phyloP scores from a whole-genome alignment of 2,797 vertebrate genomes.

The Aldrovandia affinis region DNA sequence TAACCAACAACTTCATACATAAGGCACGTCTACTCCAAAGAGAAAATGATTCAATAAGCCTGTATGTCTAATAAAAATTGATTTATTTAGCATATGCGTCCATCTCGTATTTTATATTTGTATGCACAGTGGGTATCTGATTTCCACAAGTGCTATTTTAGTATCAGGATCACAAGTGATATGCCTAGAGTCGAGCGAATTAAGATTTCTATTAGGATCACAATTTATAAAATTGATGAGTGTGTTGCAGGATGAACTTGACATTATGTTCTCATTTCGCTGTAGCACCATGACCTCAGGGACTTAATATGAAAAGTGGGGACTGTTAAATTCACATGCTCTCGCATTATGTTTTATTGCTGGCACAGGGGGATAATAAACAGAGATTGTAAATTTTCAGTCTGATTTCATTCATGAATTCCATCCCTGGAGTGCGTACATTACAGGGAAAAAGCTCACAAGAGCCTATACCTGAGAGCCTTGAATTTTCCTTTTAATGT shows the following conservation, averaged over 20 bases:
- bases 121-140: constrained; percentile 9
- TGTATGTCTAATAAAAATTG: constrained; percentile 19
- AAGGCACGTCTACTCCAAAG: not conserved
- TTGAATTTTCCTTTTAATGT: not conserved
- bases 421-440: not conserved
- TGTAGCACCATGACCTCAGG: constrained; percentile 29
- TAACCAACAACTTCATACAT: no score
- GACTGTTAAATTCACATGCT: constrained; percentile 26
- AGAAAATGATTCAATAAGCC: not conserved
- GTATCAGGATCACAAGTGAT: not conserved
- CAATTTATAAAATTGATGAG: not conserved
- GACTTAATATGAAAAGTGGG: constrained; percentile 36
- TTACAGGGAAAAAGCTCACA: not conserved
- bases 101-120: constrained; percentile 38
- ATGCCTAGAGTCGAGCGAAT: no score
- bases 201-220: not conserved
- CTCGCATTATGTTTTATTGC: constrained; percentile 30
- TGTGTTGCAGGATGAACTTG: not conserved
- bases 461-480: not conserved
- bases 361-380: constrained; percentile 39
- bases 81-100: constrained; percentile 32
- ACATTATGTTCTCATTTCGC: constrained; percentile 37
- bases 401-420: constrained; percentile 55
- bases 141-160: constrained; percentile 35
- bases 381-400: constrained; percentile 48